Conservation (phyloP, 2,113 vertebrate genomes). For the Platichthys stellatus region DNA sequence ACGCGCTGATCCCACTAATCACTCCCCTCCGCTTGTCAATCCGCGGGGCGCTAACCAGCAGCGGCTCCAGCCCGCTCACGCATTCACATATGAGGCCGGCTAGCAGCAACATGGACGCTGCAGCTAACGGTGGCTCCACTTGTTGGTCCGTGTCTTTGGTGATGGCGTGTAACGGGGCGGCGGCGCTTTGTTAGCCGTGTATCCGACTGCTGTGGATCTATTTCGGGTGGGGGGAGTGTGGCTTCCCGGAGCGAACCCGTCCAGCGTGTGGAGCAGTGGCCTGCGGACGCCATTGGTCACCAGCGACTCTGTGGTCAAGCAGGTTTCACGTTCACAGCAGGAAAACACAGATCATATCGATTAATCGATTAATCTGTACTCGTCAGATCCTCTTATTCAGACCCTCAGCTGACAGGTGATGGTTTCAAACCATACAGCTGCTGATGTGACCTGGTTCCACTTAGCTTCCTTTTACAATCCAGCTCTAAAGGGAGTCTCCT, state of each 20-base stretch:
- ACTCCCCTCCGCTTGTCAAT: constrained; percentile 42
- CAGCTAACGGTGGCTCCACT: neutral
- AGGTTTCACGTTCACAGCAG: constrained; percentile 6
- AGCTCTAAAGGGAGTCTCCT: no score
- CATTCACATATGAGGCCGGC: neutral
- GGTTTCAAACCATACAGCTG: neutral
- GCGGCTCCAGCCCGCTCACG: neutral
- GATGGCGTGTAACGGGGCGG: neutral
- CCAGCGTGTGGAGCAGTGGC: constrained; percentile 25
- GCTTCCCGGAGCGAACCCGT: constrained; percentile 37
- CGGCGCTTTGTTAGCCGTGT: constrained; percentile 48
- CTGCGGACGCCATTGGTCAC: constrained; percentile 60
- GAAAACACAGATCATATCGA: neutral
- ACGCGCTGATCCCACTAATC: constrained; percentile 22
- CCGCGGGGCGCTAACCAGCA: neutral
- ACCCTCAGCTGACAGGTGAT: neutral
- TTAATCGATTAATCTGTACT: no score
- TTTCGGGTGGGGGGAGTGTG: constrained; percentile 32
- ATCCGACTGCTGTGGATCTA: constrained; percentile 23
- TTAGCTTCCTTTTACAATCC: no score
- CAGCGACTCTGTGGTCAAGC: constrained; percentile 6
- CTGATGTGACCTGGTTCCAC: neutral
- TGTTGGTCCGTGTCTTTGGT: neutral
- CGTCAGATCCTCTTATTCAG: no score
- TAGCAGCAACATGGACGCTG: no score